These are phyloP conservation scores for Drosophila tani DNA, from an alignment of 1,140 invertebrate genomes.

Conservation along the genomic window DNA sequence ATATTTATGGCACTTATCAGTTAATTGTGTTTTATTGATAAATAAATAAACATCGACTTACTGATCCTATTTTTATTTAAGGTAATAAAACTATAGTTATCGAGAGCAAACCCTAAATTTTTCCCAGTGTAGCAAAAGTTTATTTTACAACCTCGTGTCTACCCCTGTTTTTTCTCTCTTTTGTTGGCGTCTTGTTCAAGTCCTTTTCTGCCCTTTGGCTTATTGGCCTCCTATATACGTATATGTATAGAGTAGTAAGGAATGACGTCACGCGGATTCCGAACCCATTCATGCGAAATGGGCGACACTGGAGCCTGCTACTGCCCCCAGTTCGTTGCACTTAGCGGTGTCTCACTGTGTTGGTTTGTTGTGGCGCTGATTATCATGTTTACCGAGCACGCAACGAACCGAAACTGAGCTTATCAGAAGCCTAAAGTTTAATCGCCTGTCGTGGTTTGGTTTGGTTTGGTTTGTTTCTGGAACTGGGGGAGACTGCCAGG, in stretches of 20 bases:
- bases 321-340: slow-evolving; percentile 2
- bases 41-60: too few species aligned
- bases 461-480: slow-evolving; percentile 10
- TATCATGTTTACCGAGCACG: slow-evolving; percentile 52
- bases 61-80: not conserved
- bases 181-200: slow-evolving; percentile 28
- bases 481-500: not conserved
- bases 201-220: slow-evolving; percentile 45
- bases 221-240: slow-evolving; percentile 23
- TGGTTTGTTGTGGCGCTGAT: slow-evolving; percentile 42
- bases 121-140: slow-evolving; percentile 9
- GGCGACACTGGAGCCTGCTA: slow-evolving; percentile 19
- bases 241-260: not conserved
- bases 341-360: slow-evolving; percentile 6
- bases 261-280: slow-evolving; percentile 29
- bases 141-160: slow-evolving; percentile 3
- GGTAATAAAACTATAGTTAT: not conserved
- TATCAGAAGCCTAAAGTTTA: slow-evolving; percentile 34
- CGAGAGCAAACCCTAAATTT: not conserved
- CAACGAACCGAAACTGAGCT: slow-evolving; percentile 47
- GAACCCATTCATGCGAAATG: slow-evolving; percentile 25
- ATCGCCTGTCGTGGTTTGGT: slow-evolving; percentile 29
- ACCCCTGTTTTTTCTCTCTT: not conserved
- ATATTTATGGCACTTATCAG: too few species aligned
- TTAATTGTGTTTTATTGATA: too few species aligned